Evolutionary conservation across 2,113 vertebrate species (phyloP).

Genomic region (Laticauda laticaudata): DNA sequence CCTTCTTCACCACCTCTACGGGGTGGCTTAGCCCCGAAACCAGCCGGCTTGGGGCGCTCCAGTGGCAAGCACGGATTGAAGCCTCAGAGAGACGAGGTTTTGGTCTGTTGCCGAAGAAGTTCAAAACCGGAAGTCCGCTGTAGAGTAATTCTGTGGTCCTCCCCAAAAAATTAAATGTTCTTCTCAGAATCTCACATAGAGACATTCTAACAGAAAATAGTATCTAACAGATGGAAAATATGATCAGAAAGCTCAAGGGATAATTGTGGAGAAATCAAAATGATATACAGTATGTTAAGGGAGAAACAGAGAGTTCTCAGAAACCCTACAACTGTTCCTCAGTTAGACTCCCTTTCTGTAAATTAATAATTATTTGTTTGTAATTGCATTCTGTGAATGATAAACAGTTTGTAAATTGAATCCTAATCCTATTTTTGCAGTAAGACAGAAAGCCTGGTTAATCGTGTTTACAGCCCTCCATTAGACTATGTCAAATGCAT

Average conservation of each 20-base stretch:
- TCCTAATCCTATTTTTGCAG: rapidly evolving
- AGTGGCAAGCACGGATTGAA: no score
- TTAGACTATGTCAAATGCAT: rapidly evolving
- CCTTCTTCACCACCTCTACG: no score
- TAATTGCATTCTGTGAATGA: not conserved
- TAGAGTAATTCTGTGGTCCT: not conserved
- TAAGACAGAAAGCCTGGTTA: not conserved
- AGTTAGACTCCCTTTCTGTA: not conserved
- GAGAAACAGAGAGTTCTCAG: not conserved
- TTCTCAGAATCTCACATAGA: not conserved
- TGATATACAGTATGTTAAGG: not conserved
- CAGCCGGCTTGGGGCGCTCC: no score
- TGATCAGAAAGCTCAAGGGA: not conserved
- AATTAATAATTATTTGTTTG: not conserved
- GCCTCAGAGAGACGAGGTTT: no score
- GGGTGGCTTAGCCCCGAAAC: no score
- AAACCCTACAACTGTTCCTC: not conserved
- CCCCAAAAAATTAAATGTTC: not conserved
- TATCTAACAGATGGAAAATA: not conserved
- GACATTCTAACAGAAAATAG: not conserved
- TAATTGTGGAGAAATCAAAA: not conserved
- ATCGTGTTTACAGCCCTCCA: not conserved
- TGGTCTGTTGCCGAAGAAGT: no score
- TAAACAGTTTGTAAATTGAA: not conserved
- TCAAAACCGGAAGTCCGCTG: no score